These are phyloP conservation scores for Coluber constrictor DNA, from an alignment of 2,797 vertebrate species.

Conservation along the genomic window DNA sequence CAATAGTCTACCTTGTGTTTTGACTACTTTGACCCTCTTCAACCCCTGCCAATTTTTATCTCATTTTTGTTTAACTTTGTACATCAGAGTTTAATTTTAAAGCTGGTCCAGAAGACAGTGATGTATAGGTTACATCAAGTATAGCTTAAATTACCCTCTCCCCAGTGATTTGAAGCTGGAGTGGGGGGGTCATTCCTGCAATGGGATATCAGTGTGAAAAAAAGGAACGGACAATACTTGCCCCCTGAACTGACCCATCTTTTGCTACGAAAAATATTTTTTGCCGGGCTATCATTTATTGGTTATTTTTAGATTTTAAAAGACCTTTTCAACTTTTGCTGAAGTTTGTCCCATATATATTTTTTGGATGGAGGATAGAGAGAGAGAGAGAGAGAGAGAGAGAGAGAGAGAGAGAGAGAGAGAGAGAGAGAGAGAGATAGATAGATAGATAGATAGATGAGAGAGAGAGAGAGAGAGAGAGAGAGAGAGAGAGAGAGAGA, in stretches of 20 bases:
- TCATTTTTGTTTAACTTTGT: constrained; percentile 98
- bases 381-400: neutral
- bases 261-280: constrained; percentile 67
- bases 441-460: too few species aligned
- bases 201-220: constrained; percentile 74
- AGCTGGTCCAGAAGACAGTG: constrained; percentile 89
- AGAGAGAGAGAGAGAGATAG: too few species aligned
- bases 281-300: constrained; percentile 60
- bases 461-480: too few species aligned
- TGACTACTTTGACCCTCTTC: constrained; percentile 82
- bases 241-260: constrained; percentile 82
- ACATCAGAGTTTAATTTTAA: constrained; percentile 99
- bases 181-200: constrained; percentile 75
- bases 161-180: constrained; percentile 78
- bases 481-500: constrained; percentile 18
- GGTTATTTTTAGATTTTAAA: constrained; percentile 60
- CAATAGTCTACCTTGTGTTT: constrained; percentile 80
- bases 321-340: constrained; percentile 52
- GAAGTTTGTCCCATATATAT: constrained; percentile 51
- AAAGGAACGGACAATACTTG: constrained; percentile 83
- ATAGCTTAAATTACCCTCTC: constrained; percentile 95
- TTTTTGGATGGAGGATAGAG: constrained; percentile 33
- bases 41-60: constrained; percentile 98
- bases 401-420: constrained; percentile 21
- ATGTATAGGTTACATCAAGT: constrained; percentile 97